Evolutionary conservation across 2,888 invertebrate species (phyloP).

Genomic region (Habroteleia sp.): DNA sequence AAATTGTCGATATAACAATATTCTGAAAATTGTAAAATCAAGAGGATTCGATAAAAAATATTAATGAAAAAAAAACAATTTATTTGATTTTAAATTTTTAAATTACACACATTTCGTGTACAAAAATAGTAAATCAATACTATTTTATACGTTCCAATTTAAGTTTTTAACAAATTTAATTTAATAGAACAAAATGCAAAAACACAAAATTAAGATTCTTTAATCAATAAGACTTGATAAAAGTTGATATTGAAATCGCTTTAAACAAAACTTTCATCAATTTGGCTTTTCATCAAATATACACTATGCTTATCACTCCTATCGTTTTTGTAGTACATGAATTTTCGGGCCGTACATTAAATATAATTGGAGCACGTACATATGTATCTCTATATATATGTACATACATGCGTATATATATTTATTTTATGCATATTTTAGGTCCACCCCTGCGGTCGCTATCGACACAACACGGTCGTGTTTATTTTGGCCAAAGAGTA

Average conservation of each 20-base stretch:
- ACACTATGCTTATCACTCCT: constrained; percentile 12
- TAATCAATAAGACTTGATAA: too few species aligned
- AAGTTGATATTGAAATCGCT: neutral
- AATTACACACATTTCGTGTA: too few species aligned
- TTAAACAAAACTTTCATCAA: neutral
- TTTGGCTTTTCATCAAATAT: constrained; percentile 15
- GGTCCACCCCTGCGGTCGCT: constrained; percentile 99
- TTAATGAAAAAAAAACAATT: too few species aligned
- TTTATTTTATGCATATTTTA: constrained; percentile 79
- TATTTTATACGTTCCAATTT: too few species aligned
- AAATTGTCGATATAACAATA: too few species aligned
- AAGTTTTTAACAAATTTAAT: too few species aligned
- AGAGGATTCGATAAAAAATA: too few species aligned
- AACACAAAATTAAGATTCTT: too few species aligned
- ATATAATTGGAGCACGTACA: constrained; percentile 23
- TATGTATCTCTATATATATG: neutral
- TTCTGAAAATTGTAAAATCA: too few species aligned
- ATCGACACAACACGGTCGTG: constrained; percentile 97
- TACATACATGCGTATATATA: neutral
- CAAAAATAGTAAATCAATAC: too few species aligned
- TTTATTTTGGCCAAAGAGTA: constrained; percentile 98
- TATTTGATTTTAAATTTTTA: too few species aligned
- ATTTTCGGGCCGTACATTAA: constrained; percentile 17
- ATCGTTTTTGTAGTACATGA: constrained; percentile 28
- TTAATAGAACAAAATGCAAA: too few species aligned